Conservation (phyloP, 2,888 invertebrate genomes). For the Orchesella flavescens region DNA sequence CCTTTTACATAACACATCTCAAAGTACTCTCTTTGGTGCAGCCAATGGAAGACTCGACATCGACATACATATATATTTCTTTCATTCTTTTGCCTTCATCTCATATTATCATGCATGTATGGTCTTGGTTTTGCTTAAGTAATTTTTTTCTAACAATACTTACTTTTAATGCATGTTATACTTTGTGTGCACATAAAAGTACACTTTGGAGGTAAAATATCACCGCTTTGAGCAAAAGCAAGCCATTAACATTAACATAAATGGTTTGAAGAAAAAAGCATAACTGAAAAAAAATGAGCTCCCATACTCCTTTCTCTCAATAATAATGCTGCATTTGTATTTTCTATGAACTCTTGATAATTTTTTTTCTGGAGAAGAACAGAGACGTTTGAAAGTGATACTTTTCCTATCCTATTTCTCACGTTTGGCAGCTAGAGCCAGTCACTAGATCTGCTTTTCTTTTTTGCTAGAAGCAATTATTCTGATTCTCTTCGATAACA, state of each 20-base stretch:
- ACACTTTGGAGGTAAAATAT: constrained; percentile 14
- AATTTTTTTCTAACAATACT: constrained; percentile 11
- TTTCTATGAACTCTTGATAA: neutral
- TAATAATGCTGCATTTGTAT: neutral
- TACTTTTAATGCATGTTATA: neutral
- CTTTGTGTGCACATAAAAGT: neutral
- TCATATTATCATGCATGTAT: constrained; percentile 1
- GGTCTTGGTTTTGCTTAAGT: neutral
- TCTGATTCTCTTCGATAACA: constrained; percentile 15
- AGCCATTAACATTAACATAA: constrained; percentile 33
- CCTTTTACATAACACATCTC: constrained; percentile 18
- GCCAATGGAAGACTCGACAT: neutral
- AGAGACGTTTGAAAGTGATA: constrained; percentile 11
- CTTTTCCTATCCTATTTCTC: neutral
- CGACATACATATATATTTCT: no score
- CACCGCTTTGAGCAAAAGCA: constrained; percentile 17
- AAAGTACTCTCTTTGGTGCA: neutral
- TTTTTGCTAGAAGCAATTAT: neutral
- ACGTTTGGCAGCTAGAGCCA: constrained; percentile 20
- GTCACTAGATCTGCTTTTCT: neutral
- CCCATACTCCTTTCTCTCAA: neutral
- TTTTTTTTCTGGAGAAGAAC: neutral
- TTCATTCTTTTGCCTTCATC: neutral
- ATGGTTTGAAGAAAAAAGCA: constrained; percentile 18
- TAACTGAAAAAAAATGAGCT: neutral